Percentiles rank a stretch among this genome's conserved stretches.
Evolutionary conservation across 2,888 invertebrate genomes (phyloP).

Genomic region (Lycia hirtaria): DNA sequence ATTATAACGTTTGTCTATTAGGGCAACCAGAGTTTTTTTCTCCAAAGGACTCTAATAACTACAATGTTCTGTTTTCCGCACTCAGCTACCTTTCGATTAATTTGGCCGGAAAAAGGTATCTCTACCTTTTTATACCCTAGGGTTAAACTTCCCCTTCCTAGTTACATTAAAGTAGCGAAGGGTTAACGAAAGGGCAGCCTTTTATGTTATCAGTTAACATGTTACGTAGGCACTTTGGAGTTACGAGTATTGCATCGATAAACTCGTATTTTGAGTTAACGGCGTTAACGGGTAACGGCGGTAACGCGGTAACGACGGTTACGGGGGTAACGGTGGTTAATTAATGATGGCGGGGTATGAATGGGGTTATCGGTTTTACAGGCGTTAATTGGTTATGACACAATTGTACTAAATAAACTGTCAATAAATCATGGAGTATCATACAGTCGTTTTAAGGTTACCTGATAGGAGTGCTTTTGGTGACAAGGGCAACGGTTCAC

Average conservation of each 20-base stretch:
- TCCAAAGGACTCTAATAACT: no score
- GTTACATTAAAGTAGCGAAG: conserved; percentile 2
- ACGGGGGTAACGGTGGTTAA: conserved; percentile 4
- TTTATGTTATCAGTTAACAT: conserved; percentile 29
- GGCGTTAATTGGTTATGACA: conserved; percentile 18
- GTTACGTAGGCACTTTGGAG: conserved; percentile 24
- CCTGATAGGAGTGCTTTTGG: no score
- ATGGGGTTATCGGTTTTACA: not conserved
- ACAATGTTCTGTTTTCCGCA: no score
- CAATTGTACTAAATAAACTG: not conserved
- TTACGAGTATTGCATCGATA: conserved; percentile 21
- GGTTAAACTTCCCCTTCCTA: not conserved
- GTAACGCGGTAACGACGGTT: conserved; percentile 1
- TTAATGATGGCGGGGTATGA: not conserved
- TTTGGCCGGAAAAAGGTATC: no score
- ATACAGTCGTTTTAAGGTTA: no score
- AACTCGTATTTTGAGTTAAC: conserved; percentile 21
- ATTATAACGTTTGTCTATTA: no score
- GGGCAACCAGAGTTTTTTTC: no score
- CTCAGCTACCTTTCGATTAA: no score
- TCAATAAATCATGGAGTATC: no score
- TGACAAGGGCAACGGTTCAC: no score
- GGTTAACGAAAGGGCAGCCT: conserved; percentile 27
- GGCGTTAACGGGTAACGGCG: conserved; percentile 12
- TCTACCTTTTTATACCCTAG: not conserved